Percentiles rank a stretch among this genome's conserved stretches.
Evolutionary conservation across 2,797 vertebrate genomes (phyloP).

Genomic region (Margarornis squamiger): DNA sequence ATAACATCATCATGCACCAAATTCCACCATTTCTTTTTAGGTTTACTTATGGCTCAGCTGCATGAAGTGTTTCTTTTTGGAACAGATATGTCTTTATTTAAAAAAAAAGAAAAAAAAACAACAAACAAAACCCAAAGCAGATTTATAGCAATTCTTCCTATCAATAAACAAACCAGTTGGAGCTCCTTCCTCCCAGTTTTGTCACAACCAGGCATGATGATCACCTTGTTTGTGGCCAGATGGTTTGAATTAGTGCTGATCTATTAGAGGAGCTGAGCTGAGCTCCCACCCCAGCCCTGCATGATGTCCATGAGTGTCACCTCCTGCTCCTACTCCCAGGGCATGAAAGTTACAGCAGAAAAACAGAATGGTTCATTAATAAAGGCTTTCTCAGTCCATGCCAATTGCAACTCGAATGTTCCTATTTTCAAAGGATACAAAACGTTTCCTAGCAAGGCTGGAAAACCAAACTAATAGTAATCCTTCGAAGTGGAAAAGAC

Average conservation of each 20-base stretch:
- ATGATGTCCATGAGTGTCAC: neutral
- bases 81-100: conserved; percentile 58
- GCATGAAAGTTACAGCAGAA: neutral
- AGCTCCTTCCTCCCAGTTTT: neutral
- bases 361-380: neutral
- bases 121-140: neutral
- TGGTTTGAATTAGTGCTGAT: neutral
- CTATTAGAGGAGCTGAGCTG: neutral
- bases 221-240: neutral
- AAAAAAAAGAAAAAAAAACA: neutral
- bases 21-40: conserved; percentile 27
- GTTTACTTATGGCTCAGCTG: neutral
- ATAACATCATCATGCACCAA: conserved; percentile 7
- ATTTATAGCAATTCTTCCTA: conserved; percentile 28
- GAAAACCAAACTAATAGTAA: conserved; percentile 50
- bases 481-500: conserved; percentile 20
- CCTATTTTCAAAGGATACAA: conserved; percentile 27
- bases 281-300: neutral
- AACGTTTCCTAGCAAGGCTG: conserved; percentile 10
- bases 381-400: conserved; percentile 4
- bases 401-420: conserved; percentile 32
- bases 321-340: neutral
- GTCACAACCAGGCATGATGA: neutral
- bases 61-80: conserved; percentile 20
- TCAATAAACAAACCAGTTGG: neutral